Evolutionary conservation across 2,113 vertebrate genomes (phyloP).

Genomic region (Panurus biarmicus): DNA sequence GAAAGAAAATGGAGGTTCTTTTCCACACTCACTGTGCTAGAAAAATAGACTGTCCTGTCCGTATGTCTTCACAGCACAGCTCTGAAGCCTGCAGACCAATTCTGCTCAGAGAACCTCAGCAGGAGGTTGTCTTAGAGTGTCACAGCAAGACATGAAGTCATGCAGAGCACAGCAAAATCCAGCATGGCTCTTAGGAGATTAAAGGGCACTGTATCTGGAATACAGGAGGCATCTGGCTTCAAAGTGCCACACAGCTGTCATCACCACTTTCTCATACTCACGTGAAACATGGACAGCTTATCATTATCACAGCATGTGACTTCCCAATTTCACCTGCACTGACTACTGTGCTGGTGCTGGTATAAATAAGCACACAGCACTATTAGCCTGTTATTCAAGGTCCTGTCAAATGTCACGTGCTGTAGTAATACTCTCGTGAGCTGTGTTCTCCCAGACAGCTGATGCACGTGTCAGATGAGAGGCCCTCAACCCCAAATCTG

Average conservation of each 20-base stretch:
- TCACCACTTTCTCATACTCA: not conserved
- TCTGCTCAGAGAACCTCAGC: not conserved
- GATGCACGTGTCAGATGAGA: not conserved
- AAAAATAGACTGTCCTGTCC: not conserved
- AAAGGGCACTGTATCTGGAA: not conserved
- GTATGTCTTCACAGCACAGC: rapidly evolving
- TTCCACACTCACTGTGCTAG: rapidly evolving
- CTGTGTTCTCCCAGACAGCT: not conserved
- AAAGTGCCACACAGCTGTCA: not conserved
- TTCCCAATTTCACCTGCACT: conserved; percentile 9
- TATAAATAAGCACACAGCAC: not conserved
- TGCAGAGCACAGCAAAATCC: not conserved
- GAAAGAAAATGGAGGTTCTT: not conserved
- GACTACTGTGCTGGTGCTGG: not conserved
- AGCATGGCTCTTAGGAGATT: not conserved
- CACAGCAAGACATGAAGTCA: not conserved
- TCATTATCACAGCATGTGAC: not conserved
- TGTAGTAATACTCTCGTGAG: not conserved
- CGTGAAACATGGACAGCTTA: not conserved
- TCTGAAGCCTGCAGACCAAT: not conserved
- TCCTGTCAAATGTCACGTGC: not conserved
- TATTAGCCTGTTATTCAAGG: not conserved
- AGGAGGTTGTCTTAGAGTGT: not conserved
- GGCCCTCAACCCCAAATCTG: not conserved
- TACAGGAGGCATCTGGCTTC: conserved; percentile 3